phyloP scores from a whole-genome alignment of 2,113 vertebrate species.

The Phycodurus eques region DNA sequence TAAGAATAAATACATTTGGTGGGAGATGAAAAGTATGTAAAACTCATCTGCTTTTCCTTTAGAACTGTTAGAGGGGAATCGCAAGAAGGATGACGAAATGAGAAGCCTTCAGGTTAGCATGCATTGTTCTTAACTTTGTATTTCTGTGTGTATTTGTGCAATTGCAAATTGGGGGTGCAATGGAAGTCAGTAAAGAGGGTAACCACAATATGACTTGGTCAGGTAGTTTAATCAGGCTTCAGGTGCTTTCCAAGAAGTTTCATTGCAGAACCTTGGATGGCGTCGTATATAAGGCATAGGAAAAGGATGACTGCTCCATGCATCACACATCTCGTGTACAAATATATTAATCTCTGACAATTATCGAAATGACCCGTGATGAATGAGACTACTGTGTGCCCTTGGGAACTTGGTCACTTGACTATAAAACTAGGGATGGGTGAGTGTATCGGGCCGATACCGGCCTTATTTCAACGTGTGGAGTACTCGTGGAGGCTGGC shows the following conservation, averaged over 20 bases:
- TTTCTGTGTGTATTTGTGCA: neutral
- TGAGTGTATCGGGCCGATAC: no score
- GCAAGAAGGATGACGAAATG: slow-evolving; percentile 85
- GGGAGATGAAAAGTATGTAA: neutral
- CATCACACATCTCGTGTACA: neutral
- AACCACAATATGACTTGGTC: no score
- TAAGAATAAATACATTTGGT: neutral
- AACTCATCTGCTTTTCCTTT: slow-evolving; percentile 44
- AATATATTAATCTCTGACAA: neutral
- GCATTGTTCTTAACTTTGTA: slow-evolving; percentile 8
- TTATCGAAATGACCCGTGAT: neutral
- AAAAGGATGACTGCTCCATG: neutral
- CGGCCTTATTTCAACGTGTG: no score
- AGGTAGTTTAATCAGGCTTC: no score
- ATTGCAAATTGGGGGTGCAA: no score
- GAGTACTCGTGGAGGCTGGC: no score
- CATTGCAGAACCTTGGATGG: neutral
- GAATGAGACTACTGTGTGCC: neutral
- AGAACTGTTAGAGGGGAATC: slow-evolving; percentile 82
- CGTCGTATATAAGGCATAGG: no score
- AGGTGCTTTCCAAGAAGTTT: neutral
- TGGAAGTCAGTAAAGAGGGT: no score
- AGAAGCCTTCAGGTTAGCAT: slow-evolving; percentile 80
- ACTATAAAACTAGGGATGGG: no score
- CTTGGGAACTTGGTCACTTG: no score